Base-by-base conservation (phyloP, 2,113 vertebrate species). In the Campylomormyrus tamandua region DNA sequence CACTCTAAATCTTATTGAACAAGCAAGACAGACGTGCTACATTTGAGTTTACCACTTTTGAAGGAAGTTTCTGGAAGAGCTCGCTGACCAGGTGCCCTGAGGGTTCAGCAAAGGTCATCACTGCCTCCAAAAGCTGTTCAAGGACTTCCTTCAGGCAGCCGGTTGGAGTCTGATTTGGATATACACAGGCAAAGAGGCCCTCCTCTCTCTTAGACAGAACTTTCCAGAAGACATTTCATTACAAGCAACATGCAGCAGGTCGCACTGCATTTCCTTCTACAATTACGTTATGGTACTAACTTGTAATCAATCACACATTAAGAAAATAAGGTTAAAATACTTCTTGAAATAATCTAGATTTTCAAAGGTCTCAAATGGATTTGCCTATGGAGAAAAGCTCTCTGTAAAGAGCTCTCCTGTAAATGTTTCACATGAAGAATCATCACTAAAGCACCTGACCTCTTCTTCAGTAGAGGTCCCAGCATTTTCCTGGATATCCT, bases 11-110 rank as follows among this genome's bases (percentile, higher is more conserved):
- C 19, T 39, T 84, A 88, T 17, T 7, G 17, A 48, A 58, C 17
- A 53, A 83, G 46, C 24, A 19, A 70, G 10, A 3, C 50, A 7
- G 74, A 1, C 19, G 77, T 17, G 27, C 49, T 13, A 13, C 31
- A 24, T 24, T 27, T 45, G 10, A 21, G 94, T 93, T 89, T 94
- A 99, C 98, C 97, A 98, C 97, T 98, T 98, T 99, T 90, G 98
- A 99, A 91, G 98, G 98, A 93, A 99, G 96, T 90, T 99, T 99
- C 96, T 99, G 98, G 94, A 99, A 99, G 80, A 99, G 97, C 91
- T 99, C 98, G 86, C 98, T 99, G 93, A 99, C 96, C 58, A 98
- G 96, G 48, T 93, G 97, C 85, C 98, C 98, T 27, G 96, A 96
- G 17, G 98, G 97, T 93, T 99, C 98, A 70, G 96, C 96, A 92